Base-by-base conservation (phyloP, 2,888 invertebrate genomes). In the Orthosia gothica region DNA sequence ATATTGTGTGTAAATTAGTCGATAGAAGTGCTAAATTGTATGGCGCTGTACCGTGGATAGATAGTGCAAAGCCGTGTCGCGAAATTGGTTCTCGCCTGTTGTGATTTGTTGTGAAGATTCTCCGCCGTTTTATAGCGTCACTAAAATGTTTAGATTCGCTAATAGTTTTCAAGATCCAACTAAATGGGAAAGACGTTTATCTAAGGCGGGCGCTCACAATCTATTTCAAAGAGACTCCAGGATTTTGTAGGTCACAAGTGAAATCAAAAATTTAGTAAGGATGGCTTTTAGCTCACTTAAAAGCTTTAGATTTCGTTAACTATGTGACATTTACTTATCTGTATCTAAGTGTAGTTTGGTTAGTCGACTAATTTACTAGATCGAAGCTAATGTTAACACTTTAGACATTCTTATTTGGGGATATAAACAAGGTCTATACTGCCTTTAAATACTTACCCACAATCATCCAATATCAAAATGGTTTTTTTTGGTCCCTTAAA, bases 121-220 rank as follows among this genome's bases (percentile, higher is more conserved):
- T 18, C 15, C 13, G 15, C 18, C 26, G 13, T 40, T 59, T 59
- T 13, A 2, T 59, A 54, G 15, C 59, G 20, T 26, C 54, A 40
- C 49, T 80, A 61, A 65, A 73, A 54, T 45, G 26, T 55, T 70
- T 13, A 63, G 54, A 57, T 82, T 79, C 54, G 23, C 55, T 72
- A 59, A 82, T 80, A 71, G 78, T 77, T 71, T 61, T 61, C 66
- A 67, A 70, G 66, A 77, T 82, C 55, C 66, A 16, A 16, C 71
- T 64, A 71, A 82, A 79, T 77, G 59, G 78, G 67, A 59, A 58
- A 49, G 40, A 18, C 59, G 40, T 49, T 55, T 47, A 54, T 45
- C 45, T 67, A 66, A 76, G 71, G 71, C 50, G 49, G 18, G 32
- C 49, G 65, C 55, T 76, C 67, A 67, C 55, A 26, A 59, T 70